These are phyloP conservation scores for Scolopax mira DNA, from an alignment of 2,113 vertebrate genomes.

Conservation along the genomic window DNA sequence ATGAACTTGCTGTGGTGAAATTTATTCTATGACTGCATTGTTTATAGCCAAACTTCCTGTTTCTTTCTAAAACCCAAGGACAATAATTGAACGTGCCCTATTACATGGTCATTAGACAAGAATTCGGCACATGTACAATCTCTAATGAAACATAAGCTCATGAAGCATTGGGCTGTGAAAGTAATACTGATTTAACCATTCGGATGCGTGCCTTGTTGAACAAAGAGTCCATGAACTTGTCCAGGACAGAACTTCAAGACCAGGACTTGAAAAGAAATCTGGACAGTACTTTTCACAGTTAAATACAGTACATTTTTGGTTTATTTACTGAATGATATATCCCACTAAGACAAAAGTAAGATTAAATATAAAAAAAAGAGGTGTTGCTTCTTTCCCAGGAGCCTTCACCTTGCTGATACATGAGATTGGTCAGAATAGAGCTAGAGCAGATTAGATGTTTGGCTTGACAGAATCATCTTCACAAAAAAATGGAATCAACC, in stretches of 20 bases:
- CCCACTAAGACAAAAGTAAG: neutral
- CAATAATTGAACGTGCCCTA: slow-evolving; percentile 54
- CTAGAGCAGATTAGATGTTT: neutral
- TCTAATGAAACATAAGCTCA: slow-evolving; percentile 48
- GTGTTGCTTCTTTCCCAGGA: neutral
- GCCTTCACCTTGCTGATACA: neutral
- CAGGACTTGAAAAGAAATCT: neutral
- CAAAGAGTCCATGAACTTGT: neutral
- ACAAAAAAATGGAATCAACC: neutral
- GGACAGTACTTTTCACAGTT: neutral
- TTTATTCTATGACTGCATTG: slow-evolving; percentile 62
- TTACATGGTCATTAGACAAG: slow-evolving; percentile 62
- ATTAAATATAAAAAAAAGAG: neutral
- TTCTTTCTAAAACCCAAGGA: slow-evolving; percentile 62
- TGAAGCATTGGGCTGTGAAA: neutral
- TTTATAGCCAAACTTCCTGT: slow-evolving; percentile 67
- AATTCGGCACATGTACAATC: slow-evolving; percentile 40
- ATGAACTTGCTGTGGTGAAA: slow-evolving; percentile 60
- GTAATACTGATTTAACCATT: slow-evolving; percentile 21
- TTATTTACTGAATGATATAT: neutral
- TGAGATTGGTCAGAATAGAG: fast-evolving
- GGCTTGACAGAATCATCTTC: neutral
- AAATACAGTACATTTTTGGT: fast-evolving
- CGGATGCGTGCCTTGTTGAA: neutral
- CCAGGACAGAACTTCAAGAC: too few species aligned